Evolutionary conservation across 2,888 invertebrate species (phyloP).

Genomic region (Ormyrus thymus): DNA sequence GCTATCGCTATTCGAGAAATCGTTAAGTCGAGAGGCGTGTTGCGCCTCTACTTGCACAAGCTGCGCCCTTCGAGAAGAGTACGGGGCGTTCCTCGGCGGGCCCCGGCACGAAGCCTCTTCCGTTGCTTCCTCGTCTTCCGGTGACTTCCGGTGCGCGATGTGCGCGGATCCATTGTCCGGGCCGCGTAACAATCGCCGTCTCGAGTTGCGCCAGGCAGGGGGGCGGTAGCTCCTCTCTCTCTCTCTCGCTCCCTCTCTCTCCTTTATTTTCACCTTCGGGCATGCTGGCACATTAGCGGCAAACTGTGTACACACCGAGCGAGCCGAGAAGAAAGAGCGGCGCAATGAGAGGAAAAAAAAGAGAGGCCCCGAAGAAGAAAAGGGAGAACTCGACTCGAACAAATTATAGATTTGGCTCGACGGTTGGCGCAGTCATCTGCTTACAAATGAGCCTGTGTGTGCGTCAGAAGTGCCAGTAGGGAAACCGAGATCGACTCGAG

Average conservation of each 20-base stretch:
- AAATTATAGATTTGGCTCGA: constrained; percentile 73
- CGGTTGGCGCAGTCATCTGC: constrained; percentile 73
- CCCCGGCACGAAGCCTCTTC: constrained; percentile 65
- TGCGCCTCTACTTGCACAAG: constrained; percentile 60
- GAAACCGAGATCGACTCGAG: constrained; percentile 4
- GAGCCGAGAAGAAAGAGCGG: constrained; percentile 12
- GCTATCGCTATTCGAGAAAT: constrained; percentile 54
- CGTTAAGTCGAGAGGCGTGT: constrained; percentile 63
- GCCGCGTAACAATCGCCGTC: constrained; percentile 72
- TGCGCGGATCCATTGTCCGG: constrained; percentile 56
- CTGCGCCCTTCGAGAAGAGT: constrained; percentile 61
- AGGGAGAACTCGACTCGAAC: constrained; percentile 65
- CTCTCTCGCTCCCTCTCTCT: neutral
- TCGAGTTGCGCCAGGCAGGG: constrained; percentile 71
- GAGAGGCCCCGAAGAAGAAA: constrained; percentile 57
- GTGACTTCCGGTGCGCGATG: constrained; percentile 72
- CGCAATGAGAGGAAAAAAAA: constrained; percentile 39
- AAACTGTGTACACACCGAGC: constrained; percentile 60
- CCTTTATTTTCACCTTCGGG: constrained; percentile 38
- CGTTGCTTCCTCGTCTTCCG: constrained; percentile 74
- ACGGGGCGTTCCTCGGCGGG: constrained; percentile 38
- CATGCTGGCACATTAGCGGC: constrained; percentile 68
- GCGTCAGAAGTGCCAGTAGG: constrained; percentile 15
- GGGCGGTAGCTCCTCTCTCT: constrained; percentile 47
- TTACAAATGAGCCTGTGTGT: constrained; percentile 60